phyloP scores from a whole-genome alignment of 2,113 vertebrate genomes.

The Sclerurus mexicanus region DNA sequence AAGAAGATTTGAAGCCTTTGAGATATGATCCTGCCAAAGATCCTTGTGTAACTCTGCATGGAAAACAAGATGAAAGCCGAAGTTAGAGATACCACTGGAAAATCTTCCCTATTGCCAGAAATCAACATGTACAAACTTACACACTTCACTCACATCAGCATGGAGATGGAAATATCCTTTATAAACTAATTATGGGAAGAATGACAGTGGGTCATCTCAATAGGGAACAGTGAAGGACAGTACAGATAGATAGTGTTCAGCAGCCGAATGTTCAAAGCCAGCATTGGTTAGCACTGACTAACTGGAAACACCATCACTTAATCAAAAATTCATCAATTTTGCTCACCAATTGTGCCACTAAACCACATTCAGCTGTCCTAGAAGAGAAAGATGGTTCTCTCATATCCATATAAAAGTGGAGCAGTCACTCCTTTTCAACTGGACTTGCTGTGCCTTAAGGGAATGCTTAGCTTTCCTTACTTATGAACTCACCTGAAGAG shows the following conservation, averaged over 20 bases:
- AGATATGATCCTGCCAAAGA: not conserved
- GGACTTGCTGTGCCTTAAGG: not conserved
- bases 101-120: slow-evolving; percentile 8
- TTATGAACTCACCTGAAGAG: not conserved
- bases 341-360: not conserved
- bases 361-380: not conserved
- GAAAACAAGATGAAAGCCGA: not conserved
- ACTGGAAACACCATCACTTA: not conserved
- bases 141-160: not conserved
- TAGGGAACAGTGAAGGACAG: not conserved
- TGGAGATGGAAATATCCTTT: not conserved
- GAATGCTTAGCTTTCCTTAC: not conserved
- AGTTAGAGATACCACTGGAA: not conserved
- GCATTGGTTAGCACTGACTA: not conserved
- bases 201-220: not conserved
- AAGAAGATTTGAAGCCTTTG: not conserved
- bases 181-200: not conserved
- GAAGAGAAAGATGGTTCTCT: not conserved
- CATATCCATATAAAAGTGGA: not conserved
- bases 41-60: not conserved
- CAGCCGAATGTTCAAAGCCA: not conserved
- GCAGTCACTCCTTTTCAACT: not conserved
- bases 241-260: not conserved
- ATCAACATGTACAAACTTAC: not conserved
- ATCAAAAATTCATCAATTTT: not conserved